Conservation (phyloP, 2,113 vertebrate species). For the Embiotoca jacksoni region DNA sequence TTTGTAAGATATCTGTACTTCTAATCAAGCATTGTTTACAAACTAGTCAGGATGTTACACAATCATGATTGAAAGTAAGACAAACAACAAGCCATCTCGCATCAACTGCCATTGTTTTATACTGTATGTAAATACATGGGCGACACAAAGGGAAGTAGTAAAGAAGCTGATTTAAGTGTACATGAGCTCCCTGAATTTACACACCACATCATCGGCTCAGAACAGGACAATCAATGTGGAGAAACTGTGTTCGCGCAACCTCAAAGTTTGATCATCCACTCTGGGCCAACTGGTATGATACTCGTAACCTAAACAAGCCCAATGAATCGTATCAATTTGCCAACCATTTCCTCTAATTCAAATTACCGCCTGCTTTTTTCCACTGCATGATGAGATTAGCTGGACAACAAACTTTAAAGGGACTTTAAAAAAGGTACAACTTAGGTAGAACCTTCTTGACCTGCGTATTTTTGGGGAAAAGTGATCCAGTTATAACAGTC, state of each 20-base stretch:
- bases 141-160: background rate
- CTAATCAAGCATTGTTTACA: too few species aligned
- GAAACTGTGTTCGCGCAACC: background rate
- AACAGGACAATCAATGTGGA: conserved; percentile 13
- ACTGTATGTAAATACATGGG: background rate
- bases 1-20: too few species aligned
- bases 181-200: background rate
- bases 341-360: too few species aligned
- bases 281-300: too few species aligned
- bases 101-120: background rate
- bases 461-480: too few species aligned
- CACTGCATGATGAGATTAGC: background rate
- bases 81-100: background rate
- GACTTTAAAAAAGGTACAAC: background rate
- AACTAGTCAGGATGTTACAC: too few species aligned
- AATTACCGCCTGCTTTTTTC: background rate
- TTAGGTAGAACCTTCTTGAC: background rate
- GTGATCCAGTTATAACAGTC: too few species aligned
- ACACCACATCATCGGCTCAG: background rate
- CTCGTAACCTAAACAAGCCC: background rate
- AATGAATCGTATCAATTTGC: background rate
- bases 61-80: too few species aligned
- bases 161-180: background rate
- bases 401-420: background rate
- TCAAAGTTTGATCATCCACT: background rate